These are phyloP conservation scores for Maniola jurtina DNA, from an alignment of 1,140 invertebrate species.

Conservation along the genomic window DNA sequence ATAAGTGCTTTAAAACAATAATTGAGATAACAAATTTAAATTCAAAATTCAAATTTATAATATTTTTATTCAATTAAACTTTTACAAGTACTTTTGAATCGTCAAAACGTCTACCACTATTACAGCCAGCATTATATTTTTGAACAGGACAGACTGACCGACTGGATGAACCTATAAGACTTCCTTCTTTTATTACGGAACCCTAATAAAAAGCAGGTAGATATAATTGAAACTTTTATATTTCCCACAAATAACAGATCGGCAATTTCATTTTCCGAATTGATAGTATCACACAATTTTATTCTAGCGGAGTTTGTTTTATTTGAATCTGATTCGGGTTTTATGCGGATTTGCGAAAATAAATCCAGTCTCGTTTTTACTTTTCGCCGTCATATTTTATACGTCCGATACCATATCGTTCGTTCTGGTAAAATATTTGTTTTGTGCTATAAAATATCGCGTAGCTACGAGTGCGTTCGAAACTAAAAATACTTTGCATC, in stretches of 20 bases:
- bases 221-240: not conserved
- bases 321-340: conserved; percentile 17
- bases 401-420: conserved; percentile 11
- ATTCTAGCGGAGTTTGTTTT: conserved; percentile 15
- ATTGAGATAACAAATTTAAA: too few relatives aligned
- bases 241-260: not conserved
- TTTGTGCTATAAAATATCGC: conserved; percentile 13
- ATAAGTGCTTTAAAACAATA: too few relatives aligned
- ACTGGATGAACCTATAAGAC: too few relatives aligned
- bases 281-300: conserved; percentile 19
- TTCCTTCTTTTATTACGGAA: not conserved
- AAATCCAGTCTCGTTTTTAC: conserved; percentile 19
- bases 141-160: too few relatives aligned
- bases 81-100: too few relatives aligned
- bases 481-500: conserved; percentile 1
- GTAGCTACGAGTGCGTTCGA: not conserved
- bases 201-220: not conserved
- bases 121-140: too few relatives aligned
- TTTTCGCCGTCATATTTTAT: conserved; percentile 26
- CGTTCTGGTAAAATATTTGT: conserved; percentile 23
- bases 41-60: too few relatives aligned
- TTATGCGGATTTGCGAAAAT: conserved; percentile 22
- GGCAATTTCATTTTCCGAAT: conserved; percentile 19
- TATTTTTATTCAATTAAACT: too few relatives aligned
- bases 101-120: too few relatives aligned